These are phyloP conservation scores for Drosophila tani DNA, from an alignment of 1,140 invertebrate species.

Conservation along the genomic window DNA sequence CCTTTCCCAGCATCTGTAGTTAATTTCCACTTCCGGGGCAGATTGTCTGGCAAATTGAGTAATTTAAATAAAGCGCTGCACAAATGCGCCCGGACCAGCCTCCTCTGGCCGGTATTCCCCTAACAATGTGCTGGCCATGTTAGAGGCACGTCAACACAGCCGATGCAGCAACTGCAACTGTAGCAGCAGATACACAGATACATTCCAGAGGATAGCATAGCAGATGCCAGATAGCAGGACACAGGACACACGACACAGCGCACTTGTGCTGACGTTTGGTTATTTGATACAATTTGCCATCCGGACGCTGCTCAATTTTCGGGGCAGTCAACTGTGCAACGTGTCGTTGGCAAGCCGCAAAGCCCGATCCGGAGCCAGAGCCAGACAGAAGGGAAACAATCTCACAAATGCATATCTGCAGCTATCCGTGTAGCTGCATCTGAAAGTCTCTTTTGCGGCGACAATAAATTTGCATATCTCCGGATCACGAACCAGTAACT, in stretches of 20 bases:
- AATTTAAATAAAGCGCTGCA: constrained; percentile 68
- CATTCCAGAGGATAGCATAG: constrained; percentile 23
- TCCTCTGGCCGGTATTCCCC: constrained; percentile 24
- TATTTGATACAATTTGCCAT: constrained; percentile 65
- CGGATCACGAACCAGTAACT: not conserved
- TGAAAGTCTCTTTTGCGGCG: constrained; percentile 29
- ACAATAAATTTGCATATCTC: constrained; percentile 62
- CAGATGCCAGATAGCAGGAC: constrained; percentile 10
- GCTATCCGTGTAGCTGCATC: constrained; percentile 20
- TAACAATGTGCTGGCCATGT: constrained; percentile 37
- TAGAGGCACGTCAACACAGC: constrained; percentile 48
- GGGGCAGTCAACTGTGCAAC: constrained; percentile 50
- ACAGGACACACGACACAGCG: constrained; percentile 23
- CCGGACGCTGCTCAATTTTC: constrained; percentile 57
- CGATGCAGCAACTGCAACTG: constrained; percentile 13
- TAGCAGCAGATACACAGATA: constrained; percentile 29
- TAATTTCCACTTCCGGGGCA: constrained; percentile 58
- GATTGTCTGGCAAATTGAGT: constrained; percentile 67
- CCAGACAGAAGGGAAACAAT: constrained; percentile 20
- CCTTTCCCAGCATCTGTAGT: constrained; percentile 44
- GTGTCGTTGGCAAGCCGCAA: constrained; percentile 33
- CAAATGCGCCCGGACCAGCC: constrained; percentile 52
- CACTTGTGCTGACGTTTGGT: constrained; percentile 50
- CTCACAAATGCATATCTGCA: constrained; percentile 41
- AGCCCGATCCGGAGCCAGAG: constrained; percentile 27